Evolutionary conservation across 2,113 vertebrate species (phyloP).

Genomic region (Strix aluco): DNA sequence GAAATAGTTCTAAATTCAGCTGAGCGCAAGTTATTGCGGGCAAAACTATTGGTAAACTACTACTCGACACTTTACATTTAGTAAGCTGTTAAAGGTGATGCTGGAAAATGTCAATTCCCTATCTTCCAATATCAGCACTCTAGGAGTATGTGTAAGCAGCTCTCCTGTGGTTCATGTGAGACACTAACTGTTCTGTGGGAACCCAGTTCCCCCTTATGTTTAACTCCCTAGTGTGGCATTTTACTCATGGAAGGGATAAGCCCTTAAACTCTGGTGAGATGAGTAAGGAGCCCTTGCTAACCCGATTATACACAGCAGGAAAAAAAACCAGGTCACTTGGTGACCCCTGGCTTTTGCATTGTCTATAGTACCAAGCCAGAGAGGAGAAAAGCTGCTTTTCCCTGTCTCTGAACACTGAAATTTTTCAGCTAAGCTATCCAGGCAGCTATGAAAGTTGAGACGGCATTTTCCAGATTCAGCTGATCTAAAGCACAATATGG

Average conservation of each 20-base stretch:
- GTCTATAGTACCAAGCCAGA: not conserved
- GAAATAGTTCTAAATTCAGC: not conserved
- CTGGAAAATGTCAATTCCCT: not conserved
- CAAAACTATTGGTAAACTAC: not conserved
- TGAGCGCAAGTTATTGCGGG: not conserved
- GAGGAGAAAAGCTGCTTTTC: not conserved
- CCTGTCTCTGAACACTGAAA: not conserved
- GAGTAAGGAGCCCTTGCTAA: not conserved
- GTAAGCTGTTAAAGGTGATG: not conserved
- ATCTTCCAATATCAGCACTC: not conserved
- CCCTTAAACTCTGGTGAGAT: not conserved
- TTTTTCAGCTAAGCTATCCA: not conserved
- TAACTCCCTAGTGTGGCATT: not conserved
- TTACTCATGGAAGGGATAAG: not conserved
- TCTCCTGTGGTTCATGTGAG: not conserved
- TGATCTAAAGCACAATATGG: accelerated
- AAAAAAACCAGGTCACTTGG: not conserved
- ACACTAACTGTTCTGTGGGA: not conserved
- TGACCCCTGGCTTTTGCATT: not conserved
- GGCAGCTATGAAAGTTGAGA: not conserved
- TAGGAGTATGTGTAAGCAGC: not conserved
- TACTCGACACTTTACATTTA: not conserved
- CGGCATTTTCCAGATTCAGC: not conserved
- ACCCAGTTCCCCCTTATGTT: not conserved
- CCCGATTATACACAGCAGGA: not conserved